Evolutionary conservation across 1,140 invertebrate genomes (phyloP).

Genomic region (Papilio helenus): DNA sequence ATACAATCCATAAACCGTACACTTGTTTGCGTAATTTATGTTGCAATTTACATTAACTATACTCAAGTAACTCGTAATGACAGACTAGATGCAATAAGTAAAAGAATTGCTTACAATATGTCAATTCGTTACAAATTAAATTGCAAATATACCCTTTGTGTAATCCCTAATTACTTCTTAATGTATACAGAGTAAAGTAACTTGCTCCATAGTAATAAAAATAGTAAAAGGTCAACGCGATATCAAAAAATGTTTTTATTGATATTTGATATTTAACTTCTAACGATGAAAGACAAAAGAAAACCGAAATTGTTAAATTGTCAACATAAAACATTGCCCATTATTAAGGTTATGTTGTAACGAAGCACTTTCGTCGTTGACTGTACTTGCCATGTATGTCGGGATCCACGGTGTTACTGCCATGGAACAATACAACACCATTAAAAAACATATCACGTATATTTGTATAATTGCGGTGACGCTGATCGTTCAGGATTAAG

Average conservation of each 20-base stretch:
- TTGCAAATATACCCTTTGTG: constrained; percentile 14
- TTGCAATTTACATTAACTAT: constrained; percentile 27
- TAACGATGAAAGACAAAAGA: not conserved
- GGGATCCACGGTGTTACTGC: constrained; percentile 4
- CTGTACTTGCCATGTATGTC: not conserved
- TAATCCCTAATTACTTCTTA: not conserved
- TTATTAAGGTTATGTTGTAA: not conserved
- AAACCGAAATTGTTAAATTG: not conserved
- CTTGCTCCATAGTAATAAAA: not conserved
- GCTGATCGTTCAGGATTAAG: constrained; percentile 59
- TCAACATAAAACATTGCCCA: not conserved
- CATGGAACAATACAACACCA: constrained; percentile 52
- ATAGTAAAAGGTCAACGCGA: not conserved
- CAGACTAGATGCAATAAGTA: not conserved
- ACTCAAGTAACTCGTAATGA: not conserved
- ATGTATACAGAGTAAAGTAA: constrained; percentile 20
- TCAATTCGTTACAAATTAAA: constrained; percentile 24
- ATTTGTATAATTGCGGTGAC: constrained; percentile 63
- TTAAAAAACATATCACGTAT: constrained; percentile 61
- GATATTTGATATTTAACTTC: no score
- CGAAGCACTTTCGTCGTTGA: constrained; percentile 15
- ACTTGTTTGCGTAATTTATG: constrained; percentile 17
- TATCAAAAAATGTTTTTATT: not conserved
- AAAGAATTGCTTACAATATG: constrained; percentile 29
- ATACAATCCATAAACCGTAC: not conserved